phyloP scores from a whole-genome alignment of 2,113 vertebrate genomes.

The Corvus hawaiiensis region DNA sequence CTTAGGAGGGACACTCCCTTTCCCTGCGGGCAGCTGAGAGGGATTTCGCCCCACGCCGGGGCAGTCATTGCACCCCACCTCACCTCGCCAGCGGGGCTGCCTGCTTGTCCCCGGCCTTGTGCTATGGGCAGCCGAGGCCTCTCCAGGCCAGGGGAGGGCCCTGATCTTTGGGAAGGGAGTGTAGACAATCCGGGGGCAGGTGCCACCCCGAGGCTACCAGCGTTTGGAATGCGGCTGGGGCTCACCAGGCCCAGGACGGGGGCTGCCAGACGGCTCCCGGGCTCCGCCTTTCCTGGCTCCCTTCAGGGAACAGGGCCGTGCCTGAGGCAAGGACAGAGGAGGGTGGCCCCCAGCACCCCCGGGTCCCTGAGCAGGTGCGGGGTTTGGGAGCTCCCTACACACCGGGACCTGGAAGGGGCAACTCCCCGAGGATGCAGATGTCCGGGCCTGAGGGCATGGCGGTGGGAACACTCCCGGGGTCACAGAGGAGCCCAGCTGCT shows the following conservation, averaged over 20 bases:
- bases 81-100: not conserved
- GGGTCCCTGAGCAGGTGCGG: not conserved
- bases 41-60: not conserved
- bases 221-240: not conserved
- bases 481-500: not conserved
- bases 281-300: not conserved
- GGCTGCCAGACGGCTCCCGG: rapidly evolving
- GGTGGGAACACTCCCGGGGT: not conserved
- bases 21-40: not conserved
- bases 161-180: too few species aligned
- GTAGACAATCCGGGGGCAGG: not conserved
- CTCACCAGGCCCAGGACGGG: rapidly evolving
- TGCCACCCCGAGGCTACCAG: not conserved
- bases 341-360: rapidly evolving
- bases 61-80: not conserved
- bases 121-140: not conserved
- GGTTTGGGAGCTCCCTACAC: not conserved
- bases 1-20: not conserved
- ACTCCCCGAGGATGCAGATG: not conserved
- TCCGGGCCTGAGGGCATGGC: not conserved
- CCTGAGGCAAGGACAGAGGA: not conserved
- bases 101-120: not conserved
- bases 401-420: not conserved
- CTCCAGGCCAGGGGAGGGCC: not conserved
- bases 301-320: rapidly evolving